These are phyloP conservation scores for Listronotus bonariensis DNA, from an alignment of 1,140 invertebrate species.

Conservation along the genomic window DNA sequence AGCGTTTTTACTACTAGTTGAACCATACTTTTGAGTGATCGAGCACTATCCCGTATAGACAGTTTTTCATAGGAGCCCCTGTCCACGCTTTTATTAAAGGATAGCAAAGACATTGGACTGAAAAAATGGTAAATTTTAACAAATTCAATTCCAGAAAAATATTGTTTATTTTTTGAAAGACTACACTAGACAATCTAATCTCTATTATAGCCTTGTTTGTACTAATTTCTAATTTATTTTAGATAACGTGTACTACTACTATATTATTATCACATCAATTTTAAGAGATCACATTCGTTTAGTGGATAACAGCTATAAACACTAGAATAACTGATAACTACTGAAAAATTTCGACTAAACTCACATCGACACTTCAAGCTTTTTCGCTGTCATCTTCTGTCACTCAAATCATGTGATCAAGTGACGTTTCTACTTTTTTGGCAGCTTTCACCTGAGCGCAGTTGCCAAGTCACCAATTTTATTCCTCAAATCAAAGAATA, in stretches of 20 bases:
- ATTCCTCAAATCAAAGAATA: too few species aligned
- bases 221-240: not conserved
- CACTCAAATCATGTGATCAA: not conserved
- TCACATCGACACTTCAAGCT: conserved; percentile 27
- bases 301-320: conserved; percentile 5
- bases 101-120: conserved; percentile 33
- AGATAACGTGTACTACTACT: conserved; percentile 2
- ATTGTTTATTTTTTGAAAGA: not conserved
- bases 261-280: conserved; percentile 17
- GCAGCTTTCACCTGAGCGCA: too few species aligned
- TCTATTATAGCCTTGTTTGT: not conserved
- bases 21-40: conserved; percentile 85
- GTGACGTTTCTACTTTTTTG: too few species aligned
- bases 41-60: conserved; percentile 78
- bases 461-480: too few species aligned
- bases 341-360: conserved; percentile 7
- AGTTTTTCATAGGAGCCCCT: conserved; percentile 81
- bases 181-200: conserved; percentile 1
- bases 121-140: not conserved
- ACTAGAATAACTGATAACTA: conserved; percentile 7
- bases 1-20: conserved; percentile 70
- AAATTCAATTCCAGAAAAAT: not conserved
- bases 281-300: conserved; percentile 12
- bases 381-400: conserved; percentile 26
- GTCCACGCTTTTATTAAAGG: conserved; percentile 54